Percentiles rank a stretch among this genome's conserved stretches.
phyloP scores from a whole-genome alignment of 2,113 vertebrate genomes.

The Origma solitaria region DNA sequence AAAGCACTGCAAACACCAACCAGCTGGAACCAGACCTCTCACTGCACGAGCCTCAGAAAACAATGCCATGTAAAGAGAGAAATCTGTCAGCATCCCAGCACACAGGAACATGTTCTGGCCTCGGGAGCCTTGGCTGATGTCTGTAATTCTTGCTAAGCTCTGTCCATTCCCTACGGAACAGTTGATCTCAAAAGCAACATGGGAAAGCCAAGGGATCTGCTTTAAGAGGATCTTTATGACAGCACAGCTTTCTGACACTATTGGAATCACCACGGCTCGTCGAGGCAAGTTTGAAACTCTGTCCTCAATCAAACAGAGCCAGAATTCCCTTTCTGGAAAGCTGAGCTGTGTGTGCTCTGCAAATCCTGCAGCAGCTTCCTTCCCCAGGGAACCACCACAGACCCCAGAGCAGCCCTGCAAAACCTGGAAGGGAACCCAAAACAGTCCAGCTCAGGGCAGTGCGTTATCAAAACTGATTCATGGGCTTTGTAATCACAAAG shows the following conservation, averaged over 20 bases:
- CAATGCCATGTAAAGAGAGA: background rate
- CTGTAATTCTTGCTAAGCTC: background rate
- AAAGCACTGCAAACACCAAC: background rate
- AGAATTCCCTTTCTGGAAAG: background rate
- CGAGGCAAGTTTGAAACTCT: background rate
- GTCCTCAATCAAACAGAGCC: background rate
- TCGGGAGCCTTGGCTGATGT: background rate
- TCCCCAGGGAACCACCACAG: background rate
- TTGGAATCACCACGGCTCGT: background rate
- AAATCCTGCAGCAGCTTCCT: background rate
- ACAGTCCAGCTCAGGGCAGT: rapidly evolving
- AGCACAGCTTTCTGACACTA: background rate
- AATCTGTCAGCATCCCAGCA: background rate
- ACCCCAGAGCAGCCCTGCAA: too few species aligned
- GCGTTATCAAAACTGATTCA: background rate
- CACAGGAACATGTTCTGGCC: background rate
- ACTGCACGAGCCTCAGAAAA: background rate
- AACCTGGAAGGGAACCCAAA: background rate
- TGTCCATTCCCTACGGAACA: background rate
- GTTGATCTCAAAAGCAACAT: background rate
- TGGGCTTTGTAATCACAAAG: background rate
- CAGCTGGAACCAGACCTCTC: background rate
- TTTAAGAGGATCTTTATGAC: background rate
- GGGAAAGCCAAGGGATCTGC: background rate
- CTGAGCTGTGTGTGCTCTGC: background rate